Base-by-base conservation (phyloP, 2,888 invertebrate species). In the Drosophila yooni region DNA sequence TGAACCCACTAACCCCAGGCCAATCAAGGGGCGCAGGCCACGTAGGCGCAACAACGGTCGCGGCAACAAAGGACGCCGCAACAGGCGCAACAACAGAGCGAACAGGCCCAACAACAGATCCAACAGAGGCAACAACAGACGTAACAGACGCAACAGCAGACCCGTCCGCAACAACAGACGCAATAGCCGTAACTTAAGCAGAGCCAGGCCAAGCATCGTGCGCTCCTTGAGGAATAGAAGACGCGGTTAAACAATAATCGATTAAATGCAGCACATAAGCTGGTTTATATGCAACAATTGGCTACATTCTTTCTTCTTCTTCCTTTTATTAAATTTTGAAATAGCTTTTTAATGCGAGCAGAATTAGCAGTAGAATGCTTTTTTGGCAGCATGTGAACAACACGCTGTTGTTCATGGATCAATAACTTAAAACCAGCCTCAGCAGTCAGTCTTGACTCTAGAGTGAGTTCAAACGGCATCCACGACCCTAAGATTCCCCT, bases 41-140 rank as follows among this genome's bases (percentile, higher is more conserved):
- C 25, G 43, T 6, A 58, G 31, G 1, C 43, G 15, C 34, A 73
- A 29, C 25, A 70, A 15, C 27, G 50, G 13, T 18, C 29, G 56
- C 18, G 27, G 6, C 51, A 33, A 36, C 52, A 75, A 52, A n/a
- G 61, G 54, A 13, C 64, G 43, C 46, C 69, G 53, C n/a, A 60
- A 25, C 59, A 48, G 40, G 13, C 63, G 51, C 53, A 58, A 38
- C 53, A 74, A 51, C 62, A 62, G n/a, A 33, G 0, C 10, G 57
- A 70, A 54, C 51, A 60, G 27, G 11, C 60, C 54, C 15, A 21
- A 43, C 48, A 50, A 31, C 33, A 18, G 2, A 5, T 2, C 4
- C 15, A 36, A 36, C 36, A 36, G 4, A 15, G 18, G 2, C 21
- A 11, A 15, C 36, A 36, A 36, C 36, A 36, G 36, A 15, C 15